Evolutionary conservation across 2,113 vertebrate species (phyloP).

Genomic region (Calyptommatus sinebrachiatus): DNA sequence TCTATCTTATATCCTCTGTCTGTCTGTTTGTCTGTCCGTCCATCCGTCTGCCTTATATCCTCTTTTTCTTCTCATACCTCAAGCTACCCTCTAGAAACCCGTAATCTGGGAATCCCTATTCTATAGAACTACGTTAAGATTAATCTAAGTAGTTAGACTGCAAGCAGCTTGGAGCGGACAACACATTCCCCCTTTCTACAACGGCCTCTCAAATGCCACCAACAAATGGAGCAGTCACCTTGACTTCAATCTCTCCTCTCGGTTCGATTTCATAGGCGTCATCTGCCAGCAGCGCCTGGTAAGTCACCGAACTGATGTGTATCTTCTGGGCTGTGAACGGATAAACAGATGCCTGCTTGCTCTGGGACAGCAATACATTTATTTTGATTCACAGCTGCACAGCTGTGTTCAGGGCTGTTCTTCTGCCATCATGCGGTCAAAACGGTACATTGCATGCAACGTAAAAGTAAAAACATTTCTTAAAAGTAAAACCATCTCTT

Average conservation of each 20-base stretch:
- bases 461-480: no score
- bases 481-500: no score
- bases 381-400: not conserved
- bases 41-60: no score
- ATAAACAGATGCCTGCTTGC: not conserved
- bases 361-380: no score
- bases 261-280: slow-evolving; percentile 83
- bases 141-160: not conserved
- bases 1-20: no score
- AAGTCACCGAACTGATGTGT: slow-evolving; percentile 84
- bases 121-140: not conserved
- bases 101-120: not conserved
- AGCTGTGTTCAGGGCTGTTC: fast-evolving
- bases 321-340: slow-evolving; percentile 81
- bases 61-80: no score
- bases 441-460: no score
- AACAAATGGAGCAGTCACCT: slow-evolving; percentile 69
- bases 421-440: not conserved
- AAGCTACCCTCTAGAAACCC: no score
- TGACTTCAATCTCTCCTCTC: slow-evolving; percentile 87
- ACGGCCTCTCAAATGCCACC: no score
- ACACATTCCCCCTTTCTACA: not conserved
- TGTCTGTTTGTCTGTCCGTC: no score
- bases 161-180: not conserved
- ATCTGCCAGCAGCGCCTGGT: slow-evolving; percentile 78